Base-by-base conservation (phyloP, 2,888 invertebrate genomes). In the Troides oblongomaculatus region DNA sequence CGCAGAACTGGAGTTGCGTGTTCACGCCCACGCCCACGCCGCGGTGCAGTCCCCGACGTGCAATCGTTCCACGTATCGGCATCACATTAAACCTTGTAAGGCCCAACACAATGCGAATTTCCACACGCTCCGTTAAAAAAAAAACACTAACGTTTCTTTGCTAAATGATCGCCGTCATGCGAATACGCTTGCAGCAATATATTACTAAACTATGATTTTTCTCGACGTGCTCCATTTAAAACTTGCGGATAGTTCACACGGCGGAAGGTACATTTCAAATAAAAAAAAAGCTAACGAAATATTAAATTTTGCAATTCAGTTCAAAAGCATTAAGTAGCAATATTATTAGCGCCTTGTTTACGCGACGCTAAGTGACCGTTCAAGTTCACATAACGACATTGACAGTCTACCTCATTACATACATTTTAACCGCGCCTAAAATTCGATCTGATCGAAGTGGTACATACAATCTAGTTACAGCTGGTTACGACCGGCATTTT, bases 21-120 rank as follows among this genome's bases (percentile, higher is more conserved):
- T 88, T 76, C 81, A 80, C 90, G 89, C 90, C 90, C 81, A 80
- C 90, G 89, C 90, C 90, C 90, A 91, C 90, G 81, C 78, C 70
- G 72, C 72, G 68, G 68, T 73, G 71, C 74, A 71, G 62, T 73
- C 72, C 84, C 76, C 89, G 86, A 84, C 85, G 81, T 82, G 84
- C 88, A 87, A 89, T 90, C 90, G 81, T 78, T 77, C 82, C 79
- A 82, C 85, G 83, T 89, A 90, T 90, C 90, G 81, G 88, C 89
- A 87, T 88, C 83, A 79, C 89, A 89, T 90, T 90, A 88, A 84
- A 83, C 83, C 79, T 81, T 84, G 83, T 83, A 85, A 84, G 12
- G 60, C 68, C 81, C 79, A 66, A 76, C 81, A 87, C 88, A 88
- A 87, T 85, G 85, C 80, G 80, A 80, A 84, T 87, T 88, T 87